phyloP scores from a whole-genome alignment of 2,113 vertebrate genomes.

The Percopsis transmontana region DNA sequence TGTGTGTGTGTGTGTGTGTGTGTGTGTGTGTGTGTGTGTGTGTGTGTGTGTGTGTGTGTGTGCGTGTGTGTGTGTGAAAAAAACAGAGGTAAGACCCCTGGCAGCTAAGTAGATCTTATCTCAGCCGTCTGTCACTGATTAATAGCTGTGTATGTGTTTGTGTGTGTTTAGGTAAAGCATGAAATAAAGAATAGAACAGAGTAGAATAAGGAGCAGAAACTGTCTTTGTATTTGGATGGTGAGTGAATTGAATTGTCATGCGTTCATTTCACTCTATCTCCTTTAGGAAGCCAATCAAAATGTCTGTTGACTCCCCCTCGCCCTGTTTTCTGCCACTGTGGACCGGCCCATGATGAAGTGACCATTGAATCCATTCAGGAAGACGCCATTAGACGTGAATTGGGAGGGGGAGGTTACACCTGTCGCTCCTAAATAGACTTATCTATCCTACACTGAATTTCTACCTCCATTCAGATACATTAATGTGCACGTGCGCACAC shows the following conservation, averaged over 20 bases:
- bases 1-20: slow-evolving; percentile 12
- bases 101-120: slow-evolving; percentile 65
- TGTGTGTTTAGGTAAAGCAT: not conserved
- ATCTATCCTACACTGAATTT: slow-evolving; percentile 19
- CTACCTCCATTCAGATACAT: slow-evolving; percentile 28
- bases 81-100: slow-evolving; percentile 36
- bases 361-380: slow-evolving; percentile 8
- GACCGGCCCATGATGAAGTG: not conserved
- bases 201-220: no score
- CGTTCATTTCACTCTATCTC: not conserved
- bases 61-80: not conserved
- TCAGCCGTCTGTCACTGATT: slow-evolving; percentile 45
- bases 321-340: not conserved
- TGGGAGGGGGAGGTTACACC: slow-evolving; percentile 41
- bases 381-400: slow-evolving; percentile 22
- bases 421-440: slow-evolving; percentile 48
- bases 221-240: not conserved
- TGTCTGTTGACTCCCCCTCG: not conserved
- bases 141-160: slow-evolving; percentile 22
- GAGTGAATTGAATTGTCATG: not conserved
- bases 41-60: slow-evolving; percentile 5
- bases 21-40: slow-evolving; percentile 9
- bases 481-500: slow-evolving; percentile 17
- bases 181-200: no score
- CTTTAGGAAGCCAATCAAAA: not conserved